Evolutionary conservation across 92 coral and sea anemone genomes (phyloP).

Genomic region (Epizoanthus stellaris): DNA sequence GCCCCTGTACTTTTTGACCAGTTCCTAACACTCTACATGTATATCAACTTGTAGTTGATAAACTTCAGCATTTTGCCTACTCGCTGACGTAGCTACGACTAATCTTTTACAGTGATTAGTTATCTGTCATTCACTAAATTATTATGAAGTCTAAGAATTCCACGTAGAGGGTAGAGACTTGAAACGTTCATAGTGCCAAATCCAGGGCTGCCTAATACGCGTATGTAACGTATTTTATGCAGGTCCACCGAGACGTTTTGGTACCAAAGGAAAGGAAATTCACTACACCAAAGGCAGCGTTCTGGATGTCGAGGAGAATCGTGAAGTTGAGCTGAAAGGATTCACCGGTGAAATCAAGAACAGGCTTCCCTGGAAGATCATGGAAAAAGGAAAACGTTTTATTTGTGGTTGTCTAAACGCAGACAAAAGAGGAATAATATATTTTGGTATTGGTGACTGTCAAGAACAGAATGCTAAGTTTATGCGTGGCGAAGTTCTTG

Average conservation of each 20-base stretch:
- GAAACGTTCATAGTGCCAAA: no score
- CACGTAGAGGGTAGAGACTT: no score
- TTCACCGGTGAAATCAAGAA: conserved; percentile 34
- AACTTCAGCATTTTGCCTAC: no score
- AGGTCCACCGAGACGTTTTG: conserved; percentile 58
- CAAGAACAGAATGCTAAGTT: conserved; percentile 43
- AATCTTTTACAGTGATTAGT: no score
- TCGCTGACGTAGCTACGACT: no score
- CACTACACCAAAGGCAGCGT: conserved; percentile 47
- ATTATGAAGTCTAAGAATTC: no score
- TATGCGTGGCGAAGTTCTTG: conserved; percentile 64
- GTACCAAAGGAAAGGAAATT: conserved; percentile 29
- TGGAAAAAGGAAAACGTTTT: conserved; percentile 70
- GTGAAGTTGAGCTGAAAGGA: conserved; percentile 60
- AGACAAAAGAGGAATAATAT: conserved; percentile 50
- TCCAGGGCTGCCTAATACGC: no score
- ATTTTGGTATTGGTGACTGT: conserved; percentile 68
- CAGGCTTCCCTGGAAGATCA: conserved; percentile 70
- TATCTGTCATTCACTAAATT: no score
- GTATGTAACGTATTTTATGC: not conserved
- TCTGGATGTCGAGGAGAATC: conserved; percentile 50
- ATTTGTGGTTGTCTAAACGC: conserved; percentile 66
- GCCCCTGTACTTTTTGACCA: no score
- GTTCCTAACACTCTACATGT: no score
- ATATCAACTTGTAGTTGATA: no score